Conservation (phyloP, 2,113 vertebrate genomes). For the Oryzias curvinotus region DNA sequence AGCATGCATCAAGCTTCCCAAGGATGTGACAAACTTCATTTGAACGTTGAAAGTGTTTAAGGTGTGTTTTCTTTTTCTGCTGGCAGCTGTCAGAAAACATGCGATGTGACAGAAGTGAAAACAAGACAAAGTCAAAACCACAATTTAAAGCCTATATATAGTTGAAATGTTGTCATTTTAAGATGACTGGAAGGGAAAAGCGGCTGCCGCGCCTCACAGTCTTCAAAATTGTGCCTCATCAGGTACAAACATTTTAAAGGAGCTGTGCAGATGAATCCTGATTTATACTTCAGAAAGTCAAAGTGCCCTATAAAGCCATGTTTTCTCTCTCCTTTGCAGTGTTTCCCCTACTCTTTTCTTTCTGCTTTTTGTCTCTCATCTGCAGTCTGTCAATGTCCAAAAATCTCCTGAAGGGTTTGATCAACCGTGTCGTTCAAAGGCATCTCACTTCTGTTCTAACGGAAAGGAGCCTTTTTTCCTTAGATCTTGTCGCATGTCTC, state of each 20-base stretch:
- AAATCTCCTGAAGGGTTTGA: slow-evolving; percentile 50
- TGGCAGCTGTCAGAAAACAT: slow-evolving; percentile 81
- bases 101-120: slow-evolving; percentile 66
- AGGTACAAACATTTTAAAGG: slow-evolving; percentile 60
- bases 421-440: slow-evolving; percentile 54
- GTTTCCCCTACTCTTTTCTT: slow-evolving; percentile 36
- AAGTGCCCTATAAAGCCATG: slow-evolving; percentile 45
- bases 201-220: slow-evolving; percentile 50
- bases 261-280: slow-evolving; percentile 54
- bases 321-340: slow-evolving; percentile 9
- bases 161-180: slow-evolving; percentile 80
- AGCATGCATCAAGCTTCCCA: slow-evolving; percentile 78
- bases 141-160: slow-evolving; percentile 82
- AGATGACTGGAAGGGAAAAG: slow-evolving; percentile 62
- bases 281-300: slow-evolving; percentile 56
- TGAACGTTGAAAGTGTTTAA: slow-evolving; percentile 70
- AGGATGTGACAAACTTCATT: slow-evolving; percentile 76
- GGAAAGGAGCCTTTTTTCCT: slow-evolving; percentile 35
- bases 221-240: slow-evolving; percentile 68
- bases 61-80: slow-evolving; percentile 71
- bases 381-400: slow-evolving; percentile 60
- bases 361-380: slow-evolving; percentile 34
- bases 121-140: slow-evolving; percentile 69
- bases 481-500: slow-evolving; percentile 33
- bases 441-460: slow-evolving; percentile 52